Evolutionary conservation across 2,797 vertebrate species (phyloP), one percentile per base, ranked within the genome.

Genomic region (Leptodactylus fallax): DNA sequence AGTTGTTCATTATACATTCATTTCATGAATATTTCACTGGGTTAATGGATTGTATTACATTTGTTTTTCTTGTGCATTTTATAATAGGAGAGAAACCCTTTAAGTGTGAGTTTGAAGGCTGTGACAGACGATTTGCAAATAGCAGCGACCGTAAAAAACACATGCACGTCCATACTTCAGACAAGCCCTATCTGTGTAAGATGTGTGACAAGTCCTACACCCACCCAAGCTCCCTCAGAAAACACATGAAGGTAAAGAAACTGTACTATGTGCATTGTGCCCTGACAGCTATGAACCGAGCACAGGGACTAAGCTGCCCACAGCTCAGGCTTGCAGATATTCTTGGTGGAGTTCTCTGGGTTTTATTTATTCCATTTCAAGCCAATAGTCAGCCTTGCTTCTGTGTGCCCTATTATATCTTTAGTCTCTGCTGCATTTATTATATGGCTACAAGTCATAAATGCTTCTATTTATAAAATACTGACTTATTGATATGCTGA

Each of bases 201-300:
- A 98, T 99, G 98, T 99, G 98, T 91, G 98, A 99, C 95, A 99
- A 99, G 96, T 99, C 98, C 71, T 99, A 99, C 96, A 99, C 98
- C 91, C 98, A 99, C 89, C 98, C 98, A 92, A 99, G 98, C 95
- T 99, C 98, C 90, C 97, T 99, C 93, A 96, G 98, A 93, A 99
- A 99, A 95, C 98, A 99, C 96, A 99, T 98, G 98, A 99, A 99
- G 98, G 98, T 99, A 97, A 95, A 92, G 78, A 36, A 60, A 19
- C 58, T 61, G 23, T 19, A 49, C 11, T 60, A 1, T 81, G 25
- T 19, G 13, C 3, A 61, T 61, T 78, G 36, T 78, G 47, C 45
- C 36, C 25, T 58, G 21, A 55, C 0, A 16, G 36, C n/a, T n/a
- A n/a, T n/a, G n/a, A n/a, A n/a, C n/a, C n/a, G n/a, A n/a, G n/a